These are phyloP conservation scores for Arion vulgaris DNA, from an alignment of 1,140 invertebrate species.

Conservation along the genomic window DNA sequence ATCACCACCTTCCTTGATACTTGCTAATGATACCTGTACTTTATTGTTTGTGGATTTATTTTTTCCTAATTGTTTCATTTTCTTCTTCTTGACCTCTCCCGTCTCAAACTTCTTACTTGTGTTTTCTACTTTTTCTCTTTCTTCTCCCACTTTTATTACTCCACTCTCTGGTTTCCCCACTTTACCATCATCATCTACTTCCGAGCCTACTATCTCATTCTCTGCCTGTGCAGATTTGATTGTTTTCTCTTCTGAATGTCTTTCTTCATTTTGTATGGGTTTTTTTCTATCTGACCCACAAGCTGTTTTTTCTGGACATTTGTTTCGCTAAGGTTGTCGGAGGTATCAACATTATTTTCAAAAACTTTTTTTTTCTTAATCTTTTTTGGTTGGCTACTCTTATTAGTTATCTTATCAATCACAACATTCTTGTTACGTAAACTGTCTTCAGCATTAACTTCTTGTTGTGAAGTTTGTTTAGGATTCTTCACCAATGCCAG, in stretches of 20 bases:
- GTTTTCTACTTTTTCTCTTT: background rate
- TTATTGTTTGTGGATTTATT: background rate
- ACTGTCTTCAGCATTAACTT: slow-evolving; percentile 17
- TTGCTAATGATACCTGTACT: background rate
- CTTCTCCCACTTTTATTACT: background rate
- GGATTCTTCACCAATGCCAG: slow-evolving; percentile 27
- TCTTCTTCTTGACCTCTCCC: background rate
- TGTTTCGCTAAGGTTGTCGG: background rate
- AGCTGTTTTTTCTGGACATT: background rate
- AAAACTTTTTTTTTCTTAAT: slow-evolving; percentile 4
- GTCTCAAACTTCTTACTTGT: background rate
- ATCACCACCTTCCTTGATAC: too few species aligned
- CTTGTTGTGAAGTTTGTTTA: background rate
- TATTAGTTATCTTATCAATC: background rate
- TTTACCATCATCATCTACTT: too few species aligned
- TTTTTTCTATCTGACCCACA: too few species aligned
- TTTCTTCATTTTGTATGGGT: slow-evolving; percentile 6
- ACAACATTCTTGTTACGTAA: slow-evolving; percentile 20
- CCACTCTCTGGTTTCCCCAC: background rate
- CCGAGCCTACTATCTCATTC: background rate
- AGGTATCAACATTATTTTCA: background rate
- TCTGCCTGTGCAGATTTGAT: background rate
- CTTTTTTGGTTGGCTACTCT: background rate
- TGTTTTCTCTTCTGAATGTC: background rate
- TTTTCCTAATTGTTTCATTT: slow-evolving; percentile 16